A percentile compares a stretch with the other conserved stretches of the same genome.
phyloP scores from a whole-genome alignment of 2,113 vertebrate genomes.

The Pluvianellus socialis region DNA sequence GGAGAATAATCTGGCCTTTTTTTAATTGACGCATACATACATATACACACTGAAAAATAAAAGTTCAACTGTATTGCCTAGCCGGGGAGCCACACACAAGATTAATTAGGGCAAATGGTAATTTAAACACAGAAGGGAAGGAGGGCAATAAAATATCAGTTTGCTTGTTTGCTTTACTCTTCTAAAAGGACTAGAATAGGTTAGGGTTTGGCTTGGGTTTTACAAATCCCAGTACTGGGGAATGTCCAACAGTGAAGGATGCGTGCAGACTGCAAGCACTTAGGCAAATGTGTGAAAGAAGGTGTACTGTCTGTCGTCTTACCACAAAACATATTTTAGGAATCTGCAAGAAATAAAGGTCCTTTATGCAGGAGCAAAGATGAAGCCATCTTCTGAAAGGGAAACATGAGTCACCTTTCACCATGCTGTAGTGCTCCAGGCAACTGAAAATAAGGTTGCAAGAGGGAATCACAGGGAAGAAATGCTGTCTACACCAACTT shows the following conservation, averaged over 20 bases:
- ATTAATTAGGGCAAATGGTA: neutral
- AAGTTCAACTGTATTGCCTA: neutral
- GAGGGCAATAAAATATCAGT: neutral
- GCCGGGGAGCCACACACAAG: neutral
- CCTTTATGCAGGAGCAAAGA: neutral
- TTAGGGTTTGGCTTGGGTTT: neutral
- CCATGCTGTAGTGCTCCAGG: neutral
- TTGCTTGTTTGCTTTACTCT: neutral
- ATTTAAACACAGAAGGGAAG: neutral
- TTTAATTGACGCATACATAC: neutral
- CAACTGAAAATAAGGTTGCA: neutral
- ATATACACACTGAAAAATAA: neutral
- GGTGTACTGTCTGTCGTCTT: neutral
- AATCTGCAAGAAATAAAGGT: neutral
- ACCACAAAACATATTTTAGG: neutral
- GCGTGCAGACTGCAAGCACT: neutral
- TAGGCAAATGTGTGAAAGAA: neutral
- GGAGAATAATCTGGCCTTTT: neutral
- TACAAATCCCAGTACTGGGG: neutral
- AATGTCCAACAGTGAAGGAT: neutral
- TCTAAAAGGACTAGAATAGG: neutral
- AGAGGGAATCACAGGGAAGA: neutral
- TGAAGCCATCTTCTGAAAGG: neutral
- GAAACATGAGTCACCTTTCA: neutral
- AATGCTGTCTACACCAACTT: neutral